Base-by-base conservation (phyloP, 1,140 invertebrate genomes). In the Drosophila funebris region DNA sequence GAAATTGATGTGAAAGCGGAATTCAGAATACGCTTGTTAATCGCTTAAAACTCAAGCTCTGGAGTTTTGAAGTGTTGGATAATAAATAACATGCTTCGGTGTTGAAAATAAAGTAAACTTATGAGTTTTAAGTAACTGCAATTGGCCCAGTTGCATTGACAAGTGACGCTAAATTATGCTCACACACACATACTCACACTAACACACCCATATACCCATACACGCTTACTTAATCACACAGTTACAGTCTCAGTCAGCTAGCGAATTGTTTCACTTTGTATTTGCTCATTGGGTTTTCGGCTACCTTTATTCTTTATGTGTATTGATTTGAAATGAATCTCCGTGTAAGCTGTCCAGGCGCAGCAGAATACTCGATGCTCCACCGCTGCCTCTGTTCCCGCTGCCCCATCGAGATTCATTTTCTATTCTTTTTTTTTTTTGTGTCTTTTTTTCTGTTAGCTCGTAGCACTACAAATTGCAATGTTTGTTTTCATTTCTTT, bases 261-360 rank as follows among this genome's bases (percentile, higher is more conserved):
- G 37, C 46, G 54, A 24, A 43, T 54, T 54, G 31, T 60, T 43
- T 62, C 43, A 50, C 58, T 31, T 61, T 75, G 69, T 68, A 63
- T 75, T 68, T 73, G 77, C 50, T 48, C 62, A 64, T 66, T 58
- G 74, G 74, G 63, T 85, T 83, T 57, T 56, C n/a, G 48, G 14
- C 61, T 57, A 68, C 66, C 71, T 84, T 74, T 74, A 82, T 87
- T 67, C 73, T 88, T 87, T 88, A 87, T 85, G 82, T 85, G 82
- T 87, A 85, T 85, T 82, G 82, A 85, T 85, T 85, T 78, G 82
- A 85, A 85, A 85, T 85, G 83, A 85, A 85, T 85, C 83, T 82
- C 54, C 56, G 56, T 72, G 82, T 88, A 87, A 87, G 82, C 82
- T 70, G 69, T 50, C 58, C 72, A 78, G 73, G 75, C 74, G 69